phyloP scores from a whole-genome alignment of 2,797 vertebrate species.

The Cuculus canorus region DNA sequence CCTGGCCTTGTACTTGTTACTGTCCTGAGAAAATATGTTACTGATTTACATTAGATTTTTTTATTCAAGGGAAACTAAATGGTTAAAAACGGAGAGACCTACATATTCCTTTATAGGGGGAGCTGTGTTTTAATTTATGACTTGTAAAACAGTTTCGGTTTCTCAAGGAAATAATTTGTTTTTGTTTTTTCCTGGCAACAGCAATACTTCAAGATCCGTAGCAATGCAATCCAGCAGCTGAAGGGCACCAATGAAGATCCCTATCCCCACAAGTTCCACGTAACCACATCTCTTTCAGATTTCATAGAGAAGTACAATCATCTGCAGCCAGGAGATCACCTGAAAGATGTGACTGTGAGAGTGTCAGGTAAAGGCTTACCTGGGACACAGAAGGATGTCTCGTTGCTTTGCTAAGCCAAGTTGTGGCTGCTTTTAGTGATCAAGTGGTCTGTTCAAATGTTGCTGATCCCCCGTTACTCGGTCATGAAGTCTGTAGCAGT shows the following conservation, averaged over 20 bases:
- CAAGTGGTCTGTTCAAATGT: background rate
- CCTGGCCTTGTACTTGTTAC: background rate
- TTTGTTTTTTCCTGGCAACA: constrained; percentile 59
- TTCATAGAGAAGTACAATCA: constrained; percentile 89
- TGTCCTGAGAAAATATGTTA: background rate
- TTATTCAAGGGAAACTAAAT: background rate
- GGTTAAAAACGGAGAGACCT: background rate
- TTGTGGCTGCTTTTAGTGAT: background rate
- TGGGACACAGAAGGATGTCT: background rate
- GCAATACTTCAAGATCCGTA: constrained; percentile 99
- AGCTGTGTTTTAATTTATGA: background rate
- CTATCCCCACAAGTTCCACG: constrained; percentile 94
- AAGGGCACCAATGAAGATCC: constrained; percentile 90
- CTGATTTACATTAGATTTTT: background rate
- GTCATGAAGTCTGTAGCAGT: background rate
- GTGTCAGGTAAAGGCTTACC: constrained; percentile 84
- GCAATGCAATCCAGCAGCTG: constrained; percentile 89
- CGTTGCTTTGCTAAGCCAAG: background rate
- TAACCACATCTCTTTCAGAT: constrained; percentile 90
- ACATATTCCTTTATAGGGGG: background rate
- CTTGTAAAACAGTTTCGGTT: background rate
- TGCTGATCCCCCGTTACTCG: background rate
- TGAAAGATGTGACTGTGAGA: constrained; percentile 81
- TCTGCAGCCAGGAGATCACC: constrained; percentile 90
- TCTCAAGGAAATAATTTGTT: background rate